Base-by-base conservation (phyloP, 2,888 invertebrate genomes). In the Apamea anceps region DNA sequence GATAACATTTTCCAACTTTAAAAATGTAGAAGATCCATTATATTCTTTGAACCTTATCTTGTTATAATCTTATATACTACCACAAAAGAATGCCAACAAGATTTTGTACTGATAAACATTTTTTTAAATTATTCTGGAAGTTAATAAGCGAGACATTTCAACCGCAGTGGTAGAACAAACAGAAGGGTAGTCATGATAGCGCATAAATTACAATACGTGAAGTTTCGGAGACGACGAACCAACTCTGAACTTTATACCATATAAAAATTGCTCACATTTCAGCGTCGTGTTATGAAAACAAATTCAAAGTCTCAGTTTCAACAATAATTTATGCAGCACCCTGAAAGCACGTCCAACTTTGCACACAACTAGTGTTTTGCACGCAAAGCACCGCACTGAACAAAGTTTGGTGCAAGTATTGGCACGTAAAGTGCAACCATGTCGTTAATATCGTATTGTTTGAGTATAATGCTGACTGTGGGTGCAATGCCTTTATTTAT, bases 391-490 rank as follows among this genome's bases (percentile, higher is more conserved):
- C 77, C 45, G 42, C 74, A 54, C 57, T 80, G 77, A 77, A 85
- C 71, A 81, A 88, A 90, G 81, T 89, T 91, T 68, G n/a, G 73
- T 79, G 74, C 85, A 85, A 86, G 81, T 89, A 88, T 91, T 87
- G 88, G 87, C 87, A 88, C 85, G 82, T 79, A 85, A 85, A 86
- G 85, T 86, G 83, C 87, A 83, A 82, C 82, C 81, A 72, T 84
- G 83, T 81, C 77, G 86, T 89, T 90, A 89, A 92, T 90, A 87
- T 89, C 76, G 85, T 89, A 91, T 92, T 91, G 92, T 93, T 90
- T 88, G 87, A 88, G 82, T 73, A 81, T 85, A 85, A 88, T 84
- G 82, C 79, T 78, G 79, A 83, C 73, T 81, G 90, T 90, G 90
- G 90, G 89, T 89, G 91, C 89, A 90, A 87, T 89, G 87, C 88